Evolutionary conservation across 2,888 invertebrate genomes (phyloP), one percentile per base, ranked within the genome.

Genomic region (Aleiodes alternator): DNA sequence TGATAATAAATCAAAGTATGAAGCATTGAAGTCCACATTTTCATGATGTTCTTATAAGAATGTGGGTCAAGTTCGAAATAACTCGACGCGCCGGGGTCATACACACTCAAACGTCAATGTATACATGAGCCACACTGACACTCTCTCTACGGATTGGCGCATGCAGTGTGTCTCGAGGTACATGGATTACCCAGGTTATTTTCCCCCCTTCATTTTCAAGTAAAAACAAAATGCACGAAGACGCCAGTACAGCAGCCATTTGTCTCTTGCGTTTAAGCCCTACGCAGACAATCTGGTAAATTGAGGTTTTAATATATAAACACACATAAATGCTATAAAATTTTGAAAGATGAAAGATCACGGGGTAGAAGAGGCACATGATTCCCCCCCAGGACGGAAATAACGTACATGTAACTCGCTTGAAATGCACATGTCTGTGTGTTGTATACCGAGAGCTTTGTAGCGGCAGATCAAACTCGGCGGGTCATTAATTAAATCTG

Each of bases 401-500:
- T 70, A 75, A 73, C 68, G 56, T 29, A 31, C 16, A 70, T 34
- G 9, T 38, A 48, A 70, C 57, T 51, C 66, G 56, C 34, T 66
- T 70, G 48, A 48, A 53, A 61, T 61, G 43, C 50, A 29, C 64
- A 57, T 71, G 38, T 31, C 57, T 50, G 57, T 71, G 57, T 57
- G 70, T 57, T 59, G 56, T 69, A 72, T 72, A 73, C 74, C 78
- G 69, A 82, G 83, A 43, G 4, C 85, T 85, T 85, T 85, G 86
- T 85, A 85, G 84, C 83, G 87, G 86, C 86, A 87, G 87, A 87
- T 87, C 87, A 86, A 87, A 86, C 86, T 86, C 85, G 86, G 84
- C 87, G 88, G 85, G 86, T 87, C 87, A 87, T 88, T 88, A 88
- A 88, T 88, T 87, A 88, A 88, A 87, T 84, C 86, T 84, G 86